Base-by-base conservation (phyloP, 1,140 invertebrate species). In the Phymorhynchus buccinoides region DNA sequence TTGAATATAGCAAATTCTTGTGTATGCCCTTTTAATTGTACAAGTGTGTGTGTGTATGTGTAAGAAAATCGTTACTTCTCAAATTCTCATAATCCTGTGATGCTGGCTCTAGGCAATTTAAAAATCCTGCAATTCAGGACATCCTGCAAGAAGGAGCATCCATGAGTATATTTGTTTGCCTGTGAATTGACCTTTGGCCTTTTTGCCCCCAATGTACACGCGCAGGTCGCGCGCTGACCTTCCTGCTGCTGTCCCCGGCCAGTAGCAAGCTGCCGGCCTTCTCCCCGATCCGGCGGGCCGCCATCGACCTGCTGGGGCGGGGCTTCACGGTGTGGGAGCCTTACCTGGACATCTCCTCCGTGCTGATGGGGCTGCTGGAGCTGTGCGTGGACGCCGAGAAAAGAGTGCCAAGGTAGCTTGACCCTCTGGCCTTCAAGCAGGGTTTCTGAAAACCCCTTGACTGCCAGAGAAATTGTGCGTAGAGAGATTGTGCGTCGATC, bases 301-400 rank as follows among this genome's bases (percentile, higher is more conserved):
- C 99, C 3, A 98, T 99, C 73, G 99, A 99, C 95, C 95, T 99
- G 77, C 88, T 95, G 52, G 95, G 99, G 1, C 95, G 98, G 77
- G 99, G 99, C 41, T 99, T 99, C 92, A 98, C 97, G 0, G 97
- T 99, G 0, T 99, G 99, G 99, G 98, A 99, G 93, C 98, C 98
- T 0, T 99, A 99, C 93, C 92, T 99, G 35, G 98, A 99, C 93
- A 98, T 99, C 77, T 98, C 98, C 48, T 97, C 91, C 52, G 96
- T 99, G 41, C 93, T 99, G 35, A 94, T 98, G 1, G 97, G 97
- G 82, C 94, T 99, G 6, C 94, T 99, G 56, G 98, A 99, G 93
- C 96, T 99, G 92, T 98, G 98, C 92, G 97, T 97, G 78, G 97
- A 99, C 91, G 96, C 97, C 1, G 97, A 99, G 89, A 97, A 97